Percentiles rank a stretch among this genome's conserved stretches.
Evolutionary conservation across 2,888 invertebrate species (phyloP).

Genomic region (Polyommatus icarus): DNA sequence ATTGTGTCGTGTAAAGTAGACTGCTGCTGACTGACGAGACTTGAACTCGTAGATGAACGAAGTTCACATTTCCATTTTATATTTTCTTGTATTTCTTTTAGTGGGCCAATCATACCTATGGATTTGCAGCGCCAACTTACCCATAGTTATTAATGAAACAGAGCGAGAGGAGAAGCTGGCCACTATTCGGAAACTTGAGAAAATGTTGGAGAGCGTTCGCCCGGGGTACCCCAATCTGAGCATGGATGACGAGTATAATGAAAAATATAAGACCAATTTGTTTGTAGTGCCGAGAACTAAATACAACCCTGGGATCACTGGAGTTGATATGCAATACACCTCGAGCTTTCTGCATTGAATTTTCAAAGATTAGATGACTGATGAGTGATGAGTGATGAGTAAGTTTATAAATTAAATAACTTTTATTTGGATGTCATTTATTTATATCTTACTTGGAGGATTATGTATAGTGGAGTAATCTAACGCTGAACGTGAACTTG

Average conservation of each 20-base stretch:
- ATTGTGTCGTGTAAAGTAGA: too few relatives aligned
- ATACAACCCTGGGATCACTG: slow-evolving; percentile 2
- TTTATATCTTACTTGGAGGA: background rate
- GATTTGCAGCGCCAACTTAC: slow-evolving; percentile 68
- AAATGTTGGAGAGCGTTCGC: slow-evolving; percentile 49
- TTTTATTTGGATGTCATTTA: background rate
- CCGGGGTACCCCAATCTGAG: slow-evolving; percentile 7
- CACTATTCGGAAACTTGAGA: slow-evolving; percentile 58
- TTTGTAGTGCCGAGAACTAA: slow-evolving; percentile 35
- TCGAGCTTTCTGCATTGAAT: slow-evolving; percentile 18
- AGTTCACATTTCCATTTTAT: too few relatives aligned
- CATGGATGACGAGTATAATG: slow-evolving; percentile 30
- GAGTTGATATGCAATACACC: background rate
- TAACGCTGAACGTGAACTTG: too few relatives aligned
- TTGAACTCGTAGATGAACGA: too few relatives aligned
- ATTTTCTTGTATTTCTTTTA: slow-evolving; percentile 46
- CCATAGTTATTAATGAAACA: slow-evolving; percentile 67
- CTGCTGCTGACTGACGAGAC: too few relatives aligned
- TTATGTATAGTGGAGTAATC: background rate
- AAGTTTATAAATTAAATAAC: background rate
- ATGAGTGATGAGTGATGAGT: background rate
- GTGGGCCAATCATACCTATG: slow-evolving; percentile 74
- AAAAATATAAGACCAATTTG: slow-evolving; percentile 32
- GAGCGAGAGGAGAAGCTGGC: slow-evolving; percentile 64
- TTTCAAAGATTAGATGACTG: background rate